A percentile compares a stretch with the other conserved stretches of the same genome.
Conservation (phyloP, 1,140 invertebrate genomes). For the Drosophila ercepeae region DNA sequence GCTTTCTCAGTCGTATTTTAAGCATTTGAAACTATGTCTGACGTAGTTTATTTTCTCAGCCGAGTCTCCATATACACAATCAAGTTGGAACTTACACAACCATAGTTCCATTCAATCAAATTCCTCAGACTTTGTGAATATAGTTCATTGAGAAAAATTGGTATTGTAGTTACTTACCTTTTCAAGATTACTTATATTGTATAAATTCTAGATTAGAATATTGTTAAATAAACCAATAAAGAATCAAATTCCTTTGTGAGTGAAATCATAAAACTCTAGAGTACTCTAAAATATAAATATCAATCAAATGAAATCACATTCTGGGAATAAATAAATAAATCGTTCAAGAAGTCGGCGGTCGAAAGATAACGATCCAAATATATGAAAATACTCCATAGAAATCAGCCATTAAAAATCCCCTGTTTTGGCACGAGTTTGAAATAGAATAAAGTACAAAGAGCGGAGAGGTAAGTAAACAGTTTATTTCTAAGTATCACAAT, state of each 20-base stretch:
- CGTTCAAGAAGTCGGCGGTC: neutral
- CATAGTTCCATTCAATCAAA: no score
- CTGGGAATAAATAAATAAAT: neutral
- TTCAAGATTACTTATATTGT: neutral
- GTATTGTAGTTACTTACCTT: neutral
- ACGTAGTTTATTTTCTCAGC: neutral
- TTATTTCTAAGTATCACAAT: slow-evolving; percentile 47
- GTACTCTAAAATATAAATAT: neutral
- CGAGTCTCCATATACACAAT: neutral
- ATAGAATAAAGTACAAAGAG: slow-evolving; percentile 27
- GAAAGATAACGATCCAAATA: neutral
- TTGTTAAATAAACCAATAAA: neutral
- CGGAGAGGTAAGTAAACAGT: slow-evolving; percentile 40
- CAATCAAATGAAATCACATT: neutral
- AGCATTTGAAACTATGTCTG: neutral
- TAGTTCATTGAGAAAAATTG: neutral
- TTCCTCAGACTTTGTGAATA: neutral
- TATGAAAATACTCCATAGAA: neutral
- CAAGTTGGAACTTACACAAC: no score
- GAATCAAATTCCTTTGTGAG: neutral
- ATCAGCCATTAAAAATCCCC: neutral
- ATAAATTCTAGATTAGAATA: neutral
- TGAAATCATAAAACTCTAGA: neutral
- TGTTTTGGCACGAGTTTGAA: slow-evolving; percentile 4
- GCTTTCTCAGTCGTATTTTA: neutral